Evolutionary conservation across 37 sponge, comb jelly and placozoan species (phyloP), one percentile per base, ranked within the genome.

Genomic region (Geodia barretti): DNA sequence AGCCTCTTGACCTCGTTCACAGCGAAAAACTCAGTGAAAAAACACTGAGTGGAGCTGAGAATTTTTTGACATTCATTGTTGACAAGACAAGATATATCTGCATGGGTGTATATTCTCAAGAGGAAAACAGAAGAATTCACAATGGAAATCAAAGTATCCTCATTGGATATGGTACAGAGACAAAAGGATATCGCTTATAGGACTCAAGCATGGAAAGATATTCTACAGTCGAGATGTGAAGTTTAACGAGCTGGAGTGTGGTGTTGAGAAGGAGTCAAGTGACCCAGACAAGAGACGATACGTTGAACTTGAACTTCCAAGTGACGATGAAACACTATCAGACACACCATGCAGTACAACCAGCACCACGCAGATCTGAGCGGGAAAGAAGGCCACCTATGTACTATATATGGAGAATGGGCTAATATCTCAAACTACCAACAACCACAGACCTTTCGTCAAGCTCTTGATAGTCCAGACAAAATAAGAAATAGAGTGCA

Each of bases 321-420:
- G 47, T 25, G 58, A 47, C 7, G 54, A 41, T n/a, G n/a, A n/a
- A n/a, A n/a, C n/a, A n/a, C n/a, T n/a, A n/a, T n/a, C n/a, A n/a
- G n/a, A n/a, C n/a, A n/a, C n/a, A n/a, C n/a, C n/a, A n/a, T n/a
- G n/a, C n/a, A n/a, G n/a, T n/a, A n/a, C n/a, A n/a, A n/a, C n/a
- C n/a, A n/a, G n/a, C n/a, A n/a, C n/a, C n/a, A n/a, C n/a, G n/a
- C n/a, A n/a, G n/a, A 69, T 85, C 79, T 34, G 33, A 39, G 58
- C 58, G 86, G 79, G 65, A 86, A 41, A 62, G 74, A 63, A 31
- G 80, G 39, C 31, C 29, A 31, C 86, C 86, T 41, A 68, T 73
- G 64, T 79, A 72, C 42, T n/a, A n/a, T n/a, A n/a, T 86, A 86
- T 79, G 86, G 86, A 59, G 79, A 70, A 33, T 43, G 60, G 41